Evolutionary conservation across 1,140 invertebrate species (phyloP), one percentile per base, ranked within the genome.

Genomic region (Trichogramma pretiosum): DNA sequence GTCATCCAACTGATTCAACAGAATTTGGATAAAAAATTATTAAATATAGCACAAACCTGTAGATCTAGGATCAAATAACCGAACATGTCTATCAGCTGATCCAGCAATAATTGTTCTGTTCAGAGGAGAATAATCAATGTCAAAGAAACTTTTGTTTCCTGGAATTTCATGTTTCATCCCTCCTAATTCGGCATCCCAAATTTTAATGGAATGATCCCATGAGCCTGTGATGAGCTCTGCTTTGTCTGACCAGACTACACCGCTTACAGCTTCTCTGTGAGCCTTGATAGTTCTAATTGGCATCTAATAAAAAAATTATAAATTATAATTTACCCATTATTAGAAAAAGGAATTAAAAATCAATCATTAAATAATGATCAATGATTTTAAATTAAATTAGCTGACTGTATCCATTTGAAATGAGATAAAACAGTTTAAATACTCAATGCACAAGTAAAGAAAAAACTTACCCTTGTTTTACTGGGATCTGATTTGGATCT

Each of bases 151-250:
- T 70, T 97, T 97, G 53, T 92, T 89, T 30, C 89, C 90, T 42
- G 80, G 76, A 53, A 91, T 76, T 67, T 93, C 87, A 32, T 80
- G 76, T 62, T 87, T 89, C 8, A 90, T 80, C 11, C 83, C 86
- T 46, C 83, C 85, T 23, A 88, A 65, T 67, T 93, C 83, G 18
- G 89, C 74, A 72, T 99, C 94, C 96, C 96, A 99, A 3, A 95
- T 59, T 66, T 88, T 85, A 9, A 99, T 72, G 1, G 93, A 91
- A 60, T 98, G 93, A 75, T 99, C 96, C 93, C 93, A 95, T 0
- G 89, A 87, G 2, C 87, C 87, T 0, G 91, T 92, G 11, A 89
- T 77, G 2, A 97, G 63, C 46, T 82, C 83, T 32, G 80, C 72
- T 41, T 73, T 74, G 50, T 85, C 82, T 47, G 86, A 78, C 93